phyloP scores from a whole-genome alignment of 1,140 invertebrate genomes.

The Dinoponera quadriceps region DNA sequence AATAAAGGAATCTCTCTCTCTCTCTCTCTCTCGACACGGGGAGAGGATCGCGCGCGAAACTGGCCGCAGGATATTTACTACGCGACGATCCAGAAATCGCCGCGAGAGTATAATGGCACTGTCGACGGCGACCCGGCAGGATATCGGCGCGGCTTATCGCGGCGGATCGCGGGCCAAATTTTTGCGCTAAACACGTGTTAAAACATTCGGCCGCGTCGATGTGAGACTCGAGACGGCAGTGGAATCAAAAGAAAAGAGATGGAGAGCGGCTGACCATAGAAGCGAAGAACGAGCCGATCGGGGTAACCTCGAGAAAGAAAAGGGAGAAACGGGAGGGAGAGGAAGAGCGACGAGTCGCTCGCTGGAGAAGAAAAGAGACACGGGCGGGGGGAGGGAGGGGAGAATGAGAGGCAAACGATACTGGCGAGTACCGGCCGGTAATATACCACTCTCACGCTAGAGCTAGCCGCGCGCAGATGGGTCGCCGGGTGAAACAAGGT shows the following conservation, averaged over 20 bases:
- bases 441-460: conserved; percentile 57
- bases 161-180: conserved; percentile 67
- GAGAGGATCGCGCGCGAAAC: conserved; percentile 29
- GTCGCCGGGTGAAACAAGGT: neutral
- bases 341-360: neutral
- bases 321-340: neutral
- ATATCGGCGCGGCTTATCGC: conserved; percentile 66
- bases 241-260: neutral
- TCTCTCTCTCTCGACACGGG: neutral
- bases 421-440: conserved; percentile 29
- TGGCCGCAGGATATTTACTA: conserved; percentile 69
- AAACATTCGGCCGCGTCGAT: conserved; percentile 67
- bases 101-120: conserved; percentile 66
- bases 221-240: neutral
- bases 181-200: conserved; percentile 76
- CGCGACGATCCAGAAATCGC: conserved; percentile 68
- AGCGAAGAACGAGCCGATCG: neutral
- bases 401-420: conserved; percentile 37
- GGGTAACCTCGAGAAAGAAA: neutral
- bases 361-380: neutral
- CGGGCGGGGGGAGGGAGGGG: neutral
- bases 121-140: conserved; percentile 43
- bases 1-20: conserved; percentile 64
- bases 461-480: neutral
- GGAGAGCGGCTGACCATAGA: neutral